These are phyloP conservation scores for Microplitis mediator DNA, from an alignment of 1,140 invertebrate genomes.

Conservation along the genomic window DNA sequence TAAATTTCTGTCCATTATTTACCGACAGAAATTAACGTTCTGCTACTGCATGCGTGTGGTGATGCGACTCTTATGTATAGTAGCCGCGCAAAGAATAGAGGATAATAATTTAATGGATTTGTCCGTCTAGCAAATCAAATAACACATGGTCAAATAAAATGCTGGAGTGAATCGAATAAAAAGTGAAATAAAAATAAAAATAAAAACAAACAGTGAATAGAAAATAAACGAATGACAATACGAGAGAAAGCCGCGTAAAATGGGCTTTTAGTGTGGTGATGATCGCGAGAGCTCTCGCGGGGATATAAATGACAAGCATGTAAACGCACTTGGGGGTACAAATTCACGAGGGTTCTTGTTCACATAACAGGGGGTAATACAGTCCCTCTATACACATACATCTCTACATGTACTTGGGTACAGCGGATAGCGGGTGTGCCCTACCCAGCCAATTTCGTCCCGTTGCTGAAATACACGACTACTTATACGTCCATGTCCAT, in stretches of 20 bases:
- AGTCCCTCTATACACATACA: neutral
- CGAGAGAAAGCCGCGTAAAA: slow-evolving; percentile 10
- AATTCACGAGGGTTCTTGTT: slow-evolving; percentile 3
- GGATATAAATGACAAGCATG: slow-evolving; percentile 30
- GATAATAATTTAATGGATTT: neutral
- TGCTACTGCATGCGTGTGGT: too few relatives aligned
- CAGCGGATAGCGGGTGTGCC: slow-evolving; percentile 28
- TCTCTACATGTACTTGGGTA: neutral
- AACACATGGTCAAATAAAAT: slow-evolving; percentile 23
- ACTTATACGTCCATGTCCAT: neutral
- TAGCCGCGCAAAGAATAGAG: neutral
- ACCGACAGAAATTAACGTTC: too few relatives aligned
- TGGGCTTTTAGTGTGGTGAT: slow-evolving; percentile 27
- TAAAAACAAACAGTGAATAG: neutral
- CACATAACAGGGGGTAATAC: neutral
- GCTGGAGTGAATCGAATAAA: slow-evolving; percentile 19
- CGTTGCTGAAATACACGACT: neutral
- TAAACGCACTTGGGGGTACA: slow-evolving; percentile 24
- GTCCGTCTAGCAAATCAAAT: neutral
- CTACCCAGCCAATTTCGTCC: slow-evolving; percentile 32
- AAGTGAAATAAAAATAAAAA: slow-evolving; percentile 4
- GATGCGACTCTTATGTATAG: too few relatives aligned
- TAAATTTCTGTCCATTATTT: too few relatives aligned
- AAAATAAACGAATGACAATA: too few relatives aligned
- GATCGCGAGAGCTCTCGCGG: slow-evolving; percentile 24